Evolutionary conservation across 2,113 vertebrate species (phyloP).

Genomic region (Salvelinus sp.): DNA sequence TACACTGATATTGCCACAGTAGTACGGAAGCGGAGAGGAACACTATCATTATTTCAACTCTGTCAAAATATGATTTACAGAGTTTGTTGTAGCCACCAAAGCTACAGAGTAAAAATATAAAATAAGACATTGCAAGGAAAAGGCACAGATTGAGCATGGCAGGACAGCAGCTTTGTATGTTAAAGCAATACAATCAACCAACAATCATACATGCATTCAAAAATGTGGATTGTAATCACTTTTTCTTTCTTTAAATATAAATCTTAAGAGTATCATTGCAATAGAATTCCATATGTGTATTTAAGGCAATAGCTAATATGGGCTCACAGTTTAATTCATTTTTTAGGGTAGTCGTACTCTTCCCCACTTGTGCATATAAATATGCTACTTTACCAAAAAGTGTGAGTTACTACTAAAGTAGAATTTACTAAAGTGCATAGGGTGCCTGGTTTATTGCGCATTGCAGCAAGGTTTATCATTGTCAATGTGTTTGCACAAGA

Average conservation of each 20-base stretch:
- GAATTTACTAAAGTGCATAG: constrained; percentile 65
- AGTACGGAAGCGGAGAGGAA: not conserved
- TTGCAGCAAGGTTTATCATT: constrained; percentile 23
- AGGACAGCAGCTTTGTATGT: constrained; percentile 69
- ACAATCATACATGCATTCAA: constrained; percentile 61
- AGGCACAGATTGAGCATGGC: constrained; percentile 75
- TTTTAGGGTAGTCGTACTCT: not conserved
- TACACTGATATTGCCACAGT: not conserved
- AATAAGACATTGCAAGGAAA: constrained; percentile 67
- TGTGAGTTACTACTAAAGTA: constrained; percentile 32
- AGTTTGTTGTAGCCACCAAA: constrained; percentile 57
- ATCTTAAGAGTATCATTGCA: constrained; percentile 35
- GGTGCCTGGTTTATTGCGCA: constrained; percentile 52
- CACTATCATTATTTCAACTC: constrained; percentile 40
- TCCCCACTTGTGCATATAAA: constrained; percentile 23
- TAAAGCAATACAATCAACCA: constrained; percentile 41
- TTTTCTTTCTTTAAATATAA: constrained; percentile 57
- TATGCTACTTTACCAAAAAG: constrained; percentile 24
- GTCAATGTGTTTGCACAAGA: constrained; percentile 39
- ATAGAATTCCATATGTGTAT: constrained; percentile 54
- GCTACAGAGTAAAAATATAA: constrained; percentile 60
- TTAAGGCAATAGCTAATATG: constrained; percentile 62
- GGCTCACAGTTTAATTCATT: constrained; percentile 64
- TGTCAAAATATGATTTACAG: constrained; percentile 65
- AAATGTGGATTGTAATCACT: constrained; percentile 33